Percentiles rank a stretch among this genome's conserved stretches.
Conservation (phyloP, 2,888 invertebrate genomes). For the Drosophila niveifrons region DNA sequence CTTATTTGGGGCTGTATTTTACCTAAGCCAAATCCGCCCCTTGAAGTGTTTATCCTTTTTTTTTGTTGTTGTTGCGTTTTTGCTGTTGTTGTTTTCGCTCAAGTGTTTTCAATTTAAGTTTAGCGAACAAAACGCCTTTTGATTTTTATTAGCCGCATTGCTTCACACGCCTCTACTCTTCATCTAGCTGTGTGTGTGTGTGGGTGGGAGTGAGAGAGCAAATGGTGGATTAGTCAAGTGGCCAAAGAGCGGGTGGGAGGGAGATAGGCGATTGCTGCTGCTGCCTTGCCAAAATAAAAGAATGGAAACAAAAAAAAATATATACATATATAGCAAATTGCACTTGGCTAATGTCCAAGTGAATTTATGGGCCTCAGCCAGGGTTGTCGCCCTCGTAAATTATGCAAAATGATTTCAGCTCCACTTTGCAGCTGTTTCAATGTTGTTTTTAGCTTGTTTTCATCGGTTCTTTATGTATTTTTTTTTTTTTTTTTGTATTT, state of each 20-base stretch:
- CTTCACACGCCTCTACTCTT: slow-evolving; percentile 40
- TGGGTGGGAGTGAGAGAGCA: background rate
- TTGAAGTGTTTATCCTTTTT: slow-evolving; percentile 80
- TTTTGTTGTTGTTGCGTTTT: slow-evolving; percentile 29
- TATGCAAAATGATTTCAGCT: slow-evolving; percentile 62
- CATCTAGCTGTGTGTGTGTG: too few relatives aligned
- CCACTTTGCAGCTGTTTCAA: slow-evolving; percentile 43
- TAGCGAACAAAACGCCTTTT: slow-evolving; percentile 84
- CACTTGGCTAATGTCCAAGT: slow-evolving; percentile 42
- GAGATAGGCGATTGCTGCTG: slow-evolving; percentile 8
- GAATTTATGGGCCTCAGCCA: slow-evolving; percentile 63
- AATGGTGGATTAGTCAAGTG: background rate
- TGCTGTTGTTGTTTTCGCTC: slow-evolving; percentile 43
- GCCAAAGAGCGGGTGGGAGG: background rate
- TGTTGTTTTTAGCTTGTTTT: background rate
- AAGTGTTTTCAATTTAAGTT: slow-evolving; percentile 86
- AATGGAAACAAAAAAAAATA: too few relatives aligned
- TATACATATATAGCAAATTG: slow-evolving; percentile 14
- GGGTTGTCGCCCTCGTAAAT: slow-evolving; percentile 76
- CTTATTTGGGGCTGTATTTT: slow-evolving; percentile 50
- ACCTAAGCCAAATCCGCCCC: slow-evolving; percentile 82
- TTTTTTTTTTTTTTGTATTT: background rate
- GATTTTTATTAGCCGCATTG: slow-evolving; percentile 77
- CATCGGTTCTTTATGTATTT: background rate
- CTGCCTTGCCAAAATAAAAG: slow-evolving; percentile 22